Evolutionary conservation across 2,113 vertebrate species (phyloP), one percentile per base, ranked within the genome.

Genomic region (Peromyscus polionotus): DNA sequence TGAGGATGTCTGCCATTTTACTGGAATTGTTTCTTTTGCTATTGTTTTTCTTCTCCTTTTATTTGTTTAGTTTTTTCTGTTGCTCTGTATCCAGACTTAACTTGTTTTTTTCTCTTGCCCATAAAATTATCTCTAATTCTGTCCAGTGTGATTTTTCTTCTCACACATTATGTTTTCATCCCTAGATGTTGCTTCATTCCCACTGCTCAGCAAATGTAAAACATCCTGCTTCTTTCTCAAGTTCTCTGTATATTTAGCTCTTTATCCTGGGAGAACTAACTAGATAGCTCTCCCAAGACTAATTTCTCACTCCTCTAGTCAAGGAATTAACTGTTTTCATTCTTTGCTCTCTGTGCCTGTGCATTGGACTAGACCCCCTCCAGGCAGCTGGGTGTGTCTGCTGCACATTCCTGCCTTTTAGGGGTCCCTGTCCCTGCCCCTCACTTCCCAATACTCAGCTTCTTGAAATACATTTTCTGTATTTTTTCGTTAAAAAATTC

Each of bases 401-500:
- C 14, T 85, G 4, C 39, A 24, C 51, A 24, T 83, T 93, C 39
- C 17, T 88, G 0, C 65, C 22, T 63, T 36, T 91, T 17, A 3
- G 22, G 9, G 1, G 9, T 48, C 48, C 48, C 3, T 72, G 4
- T 72, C 2, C 0, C 4, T 67, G 2, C 42, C 3, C 1, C 87
- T 91, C 88, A 20, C 54, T 94, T 42, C 26, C 16, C 87, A 26
- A 63, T 68, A 63, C 12, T 84, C 28, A 68, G 31, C 75, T 90
- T 96, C n/a, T 91, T 83, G 7, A 95, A 70, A 45, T 86, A 48
- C 24, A 26, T 91, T 93, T 95, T 5, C 63, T 16, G 7, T 24
- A 65, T 59, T n/a, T 94, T 90, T 0, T 14, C 10, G 11, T 20
- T 45, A 31, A 59, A 83, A 73, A 70, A 1, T 93, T 22, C 5